Percentiles rank a stretch among this genome's conserved stretches.
These are phyloP conservation scores for Leptinotarsa tumamoca DNA, from an alignment of 2,888 invertebrate species.

Conservation along the genomic window DNA sequence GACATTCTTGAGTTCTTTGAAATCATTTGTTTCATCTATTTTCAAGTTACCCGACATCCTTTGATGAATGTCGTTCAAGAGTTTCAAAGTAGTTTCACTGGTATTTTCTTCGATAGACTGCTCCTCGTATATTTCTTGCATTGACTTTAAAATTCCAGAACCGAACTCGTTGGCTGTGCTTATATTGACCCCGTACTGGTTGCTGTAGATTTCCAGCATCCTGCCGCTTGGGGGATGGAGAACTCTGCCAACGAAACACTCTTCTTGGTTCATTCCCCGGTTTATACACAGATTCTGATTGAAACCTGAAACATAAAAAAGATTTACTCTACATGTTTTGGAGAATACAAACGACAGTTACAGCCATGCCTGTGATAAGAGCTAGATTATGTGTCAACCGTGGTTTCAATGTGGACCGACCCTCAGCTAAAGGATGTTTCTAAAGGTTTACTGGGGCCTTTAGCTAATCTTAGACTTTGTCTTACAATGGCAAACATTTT, in stretches of 20 bases:
- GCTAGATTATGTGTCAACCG: too few species aligned
- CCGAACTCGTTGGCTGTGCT: constrained; percentile 78
- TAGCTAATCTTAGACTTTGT: too few species aligned
- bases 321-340: too few species aligned
- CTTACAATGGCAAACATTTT: too few species aligned
- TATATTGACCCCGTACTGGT: constrained; percentile 89
- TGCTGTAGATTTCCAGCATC: constrained; percentile 82
- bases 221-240: constrained; percentile 79
- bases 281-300: constrained; percentile 87
- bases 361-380: too few species aligned
- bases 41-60: constrained; percentile 27
- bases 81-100: constrained; percentile 12
- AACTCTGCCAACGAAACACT: constrained; percentile 75
- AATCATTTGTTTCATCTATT: constrained; percentile 28
- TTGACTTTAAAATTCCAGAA: constrained; percentile 46
- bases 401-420: too few species aligned
- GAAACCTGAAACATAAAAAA: constrained; percentile 66
- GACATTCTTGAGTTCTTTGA: constrained; percentile 29
- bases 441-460: too few species aligned
- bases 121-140: constrained; percentile 42
- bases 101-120: not conserved
- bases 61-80: constrained; percentile 25
- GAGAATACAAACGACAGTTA: too few species aligned
- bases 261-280: constrained; percentile 69
- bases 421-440: too few species aligned